These are phyloP conservation scores for Sylvicola fuscatus DNA, from an alignment of 2,888 invertebrate genomes.

Conservation along the genomic window DNA sequence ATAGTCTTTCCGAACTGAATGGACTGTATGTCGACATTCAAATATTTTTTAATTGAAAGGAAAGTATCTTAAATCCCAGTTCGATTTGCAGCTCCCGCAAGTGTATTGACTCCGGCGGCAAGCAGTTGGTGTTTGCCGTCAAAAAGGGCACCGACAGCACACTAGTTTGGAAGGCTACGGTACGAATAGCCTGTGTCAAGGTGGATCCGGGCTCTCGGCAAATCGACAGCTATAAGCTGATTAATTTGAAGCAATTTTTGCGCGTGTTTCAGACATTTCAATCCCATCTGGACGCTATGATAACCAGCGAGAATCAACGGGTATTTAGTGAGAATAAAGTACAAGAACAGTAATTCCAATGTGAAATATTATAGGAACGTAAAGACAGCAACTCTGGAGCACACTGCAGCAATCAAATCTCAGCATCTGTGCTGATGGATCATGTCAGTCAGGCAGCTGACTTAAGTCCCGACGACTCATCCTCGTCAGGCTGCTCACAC, in stretches of 20 bases:
- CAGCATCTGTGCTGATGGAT: not conserved
- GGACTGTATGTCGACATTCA: slow-evolving; percentile 29
- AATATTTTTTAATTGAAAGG: too few species aligned
- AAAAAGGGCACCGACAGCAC: slow-evolving; percentile 40
- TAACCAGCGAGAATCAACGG: slow-evolving; percentile 16
- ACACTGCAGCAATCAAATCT: not conserved
- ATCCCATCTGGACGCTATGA: slow-evolving; percentile 24
- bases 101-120: slow-evolving; percentile 36
- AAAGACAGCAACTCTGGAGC: too few species aligned
- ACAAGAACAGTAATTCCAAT: too few species aligned
- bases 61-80: not conserved
- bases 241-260: slow-evolving; percentile 41
- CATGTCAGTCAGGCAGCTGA: not conserved
- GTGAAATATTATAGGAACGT: too few species aligned
- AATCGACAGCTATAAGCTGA: slow-evolving; percentile 34
- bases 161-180: slow-evolving; percentile 46
- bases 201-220: slow-evolving; percentile 29
- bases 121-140: slow-evolving; percentile 40
- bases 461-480: not conserved
- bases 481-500: not conserved
- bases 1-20: slow-evolving; percentile 36
- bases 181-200: slow-evolving; percentile 42
- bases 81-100: slow-evolving; percentile 29
- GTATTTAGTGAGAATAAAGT: too few species aligned
- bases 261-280: slow-evolving; percentile 34